Evolutionary conservation across 1,140 invertebrate genomes (phyloP).

Genomic region (Drosophila hydei): DNA sequence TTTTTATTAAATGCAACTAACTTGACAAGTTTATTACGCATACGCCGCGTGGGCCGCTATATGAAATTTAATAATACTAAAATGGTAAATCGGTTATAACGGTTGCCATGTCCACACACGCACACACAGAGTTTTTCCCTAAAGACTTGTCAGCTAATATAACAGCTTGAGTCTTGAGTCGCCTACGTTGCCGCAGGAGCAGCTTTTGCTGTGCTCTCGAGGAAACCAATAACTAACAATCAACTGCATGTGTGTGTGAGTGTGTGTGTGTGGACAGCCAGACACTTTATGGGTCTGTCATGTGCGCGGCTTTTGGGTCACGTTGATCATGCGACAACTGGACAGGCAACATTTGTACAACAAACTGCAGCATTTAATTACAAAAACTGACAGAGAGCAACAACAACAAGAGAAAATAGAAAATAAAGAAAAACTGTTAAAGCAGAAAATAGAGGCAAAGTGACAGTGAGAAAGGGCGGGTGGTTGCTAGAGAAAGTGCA

Average conservation of each 20-base stretch:
- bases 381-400: constrained; percentile 36
- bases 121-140: constrained; percentile 1
- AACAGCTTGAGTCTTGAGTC: constrained; percentile 67
- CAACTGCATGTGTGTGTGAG: constrained; percentile 32
- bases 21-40: constrained; percentile 77
- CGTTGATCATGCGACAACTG: constrained; percentile 69
- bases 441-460: background rate
- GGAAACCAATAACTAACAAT: constrained; percentile 67
- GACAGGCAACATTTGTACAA: constrained; percentile 59
- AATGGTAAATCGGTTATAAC: constrained; percentile 36
- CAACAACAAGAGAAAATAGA: background rate
- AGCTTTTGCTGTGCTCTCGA: constrained; percentile 26
- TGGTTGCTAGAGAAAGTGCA: background rate
- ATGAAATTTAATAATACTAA: constrained; percentile 68
- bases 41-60: constrained; percentile 59
- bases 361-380: constrained; percentile 68
- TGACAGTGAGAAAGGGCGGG: background rate
- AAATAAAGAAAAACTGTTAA: constrained; percentile 10
- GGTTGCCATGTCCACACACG: constrained; percentile 35
- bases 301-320: constrained; percentile 65
- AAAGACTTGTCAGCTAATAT: constrained; percentile 71
- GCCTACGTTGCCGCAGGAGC: constrained; percentile 11
- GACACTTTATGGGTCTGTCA: constrained; percentile 70
- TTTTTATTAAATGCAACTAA: constrained; percentile 78
- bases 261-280: constrained; percentile 17